A percentile compares a stretch with the other conserved stretches of the same genome.
phyloP scores from a whole-genome alignment of 2,888 invertebrate genomes.

The Cerceris rybyensis region DNA sequence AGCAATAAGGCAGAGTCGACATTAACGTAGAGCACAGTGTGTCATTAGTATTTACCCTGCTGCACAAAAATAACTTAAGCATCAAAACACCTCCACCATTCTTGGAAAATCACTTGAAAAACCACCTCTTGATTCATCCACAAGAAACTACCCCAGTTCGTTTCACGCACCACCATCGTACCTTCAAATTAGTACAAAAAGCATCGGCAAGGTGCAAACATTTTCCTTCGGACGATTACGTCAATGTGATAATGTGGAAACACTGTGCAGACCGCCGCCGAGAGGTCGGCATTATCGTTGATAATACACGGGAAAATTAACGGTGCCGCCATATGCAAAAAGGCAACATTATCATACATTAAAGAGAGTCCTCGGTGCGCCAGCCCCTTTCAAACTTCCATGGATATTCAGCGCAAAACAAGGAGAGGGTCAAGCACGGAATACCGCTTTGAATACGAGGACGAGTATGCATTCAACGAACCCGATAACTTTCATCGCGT shows the following conservation, averaged over 20 bases:
- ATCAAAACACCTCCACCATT: too few relatives aligned
- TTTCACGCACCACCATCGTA: too few relatives aligned
- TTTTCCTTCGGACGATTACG: neutral
- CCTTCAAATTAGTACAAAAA: too few relatives aligned
- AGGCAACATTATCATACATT: slow-evolving; percentile 62
- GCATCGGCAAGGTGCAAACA: too few relatives aligned
- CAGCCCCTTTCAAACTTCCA: slow-evolving; percentile 11
- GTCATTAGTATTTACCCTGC: too few relatives aligned
- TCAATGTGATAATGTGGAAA: neutral
- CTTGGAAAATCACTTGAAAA: too few relatives aligned
- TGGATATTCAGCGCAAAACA: slow-evolving; percentile 28
- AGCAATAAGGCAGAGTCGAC: too few relatives aligned
- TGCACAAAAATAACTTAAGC: too few relatives aligned
- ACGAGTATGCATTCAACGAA: slow-evolving; percentile 50
- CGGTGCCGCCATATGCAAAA: slow-evolving; percentile 52
- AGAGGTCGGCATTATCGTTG: slow-evolving; percentile 31
- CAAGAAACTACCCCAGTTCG: too few relatives aligned
- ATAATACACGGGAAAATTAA: slow-evolving; percentile 55
- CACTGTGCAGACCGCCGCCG: neutral
- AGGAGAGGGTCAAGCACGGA: slow-evolving; percentile 36
- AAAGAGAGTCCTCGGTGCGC: slow-evolving; percentile 47
- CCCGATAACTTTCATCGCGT: slow-evolving; percentile 56
- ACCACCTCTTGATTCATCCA: too few relatives aligned
- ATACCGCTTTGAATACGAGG: slow-evolving; percentile 40
- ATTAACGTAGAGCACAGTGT: too few relatives aligned